phyloP scores from a whole-genome alignment of 2,797 vertebrate genomes.

The Dendrocincla fuliginosa region DNA sequence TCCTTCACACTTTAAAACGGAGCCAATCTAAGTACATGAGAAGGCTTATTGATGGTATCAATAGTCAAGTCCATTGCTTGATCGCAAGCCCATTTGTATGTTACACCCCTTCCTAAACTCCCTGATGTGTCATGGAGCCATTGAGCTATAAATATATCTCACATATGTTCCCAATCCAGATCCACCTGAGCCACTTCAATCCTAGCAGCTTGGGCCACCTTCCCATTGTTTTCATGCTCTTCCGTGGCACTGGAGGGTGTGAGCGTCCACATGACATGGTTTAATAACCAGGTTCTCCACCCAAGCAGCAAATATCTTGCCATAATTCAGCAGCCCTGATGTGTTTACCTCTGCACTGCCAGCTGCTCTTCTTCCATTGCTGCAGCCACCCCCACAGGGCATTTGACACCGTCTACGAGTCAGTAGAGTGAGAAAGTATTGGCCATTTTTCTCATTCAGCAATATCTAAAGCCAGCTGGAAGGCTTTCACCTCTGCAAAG shows the following conservation, averaged over 20 bases:
- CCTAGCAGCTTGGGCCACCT: neutral
- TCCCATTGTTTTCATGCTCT: neutral
- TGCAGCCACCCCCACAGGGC: neutral
- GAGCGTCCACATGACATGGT: neutral
- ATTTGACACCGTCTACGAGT: neutral
- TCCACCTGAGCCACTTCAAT: neutral
- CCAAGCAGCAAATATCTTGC: neutral
- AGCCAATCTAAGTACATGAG: neutral
- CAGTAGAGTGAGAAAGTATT: neutral
- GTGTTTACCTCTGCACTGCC: neutral
- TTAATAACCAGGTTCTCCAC: neutral
- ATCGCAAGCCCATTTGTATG: neutral
- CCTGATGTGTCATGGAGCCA: neutral
- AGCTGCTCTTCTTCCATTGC: neutral
- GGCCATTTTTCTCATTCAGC: neutral
- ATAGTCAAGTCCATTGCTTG: neutral
- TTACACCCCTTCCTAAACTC: neutral
- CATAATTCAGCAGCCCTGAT: neutral
- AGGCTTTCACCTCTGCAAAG: neutral
- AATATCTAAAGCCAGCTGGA: neutral
- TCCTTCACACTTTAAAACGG: neutral
- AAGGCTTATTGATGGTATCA: neutral
- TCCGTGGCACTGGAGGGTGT: too few species aligned
- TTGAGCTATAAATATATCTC: neutral
- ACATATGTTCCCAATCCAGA: neutral